phyloP scores from a whole-genome alignment of 2,113 vertebrate genomes.

The Psettodes erumei region DNA sequence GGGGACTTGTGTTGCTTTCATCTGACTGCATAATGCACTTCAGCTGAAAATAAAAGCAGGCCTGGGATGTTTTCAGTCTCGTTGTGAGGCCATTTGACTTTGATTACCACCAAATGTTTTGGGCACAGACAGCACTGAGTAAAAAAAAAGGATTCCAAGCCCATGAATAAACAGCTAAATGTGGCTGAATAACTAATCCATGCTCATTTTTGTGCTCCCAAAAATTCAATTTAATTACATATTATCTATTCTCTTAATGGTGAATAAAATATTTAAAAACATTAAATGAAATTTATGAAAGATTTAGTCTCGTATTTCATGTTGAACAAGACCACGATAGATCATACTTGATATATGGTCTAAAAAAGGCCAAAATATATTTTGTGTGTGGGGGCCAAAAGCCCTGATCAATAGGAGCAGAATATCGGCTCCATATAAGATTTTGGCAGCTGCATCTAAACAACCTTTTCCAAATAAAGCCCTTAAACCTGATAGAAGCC shows the following conservation, averaged over 20 bases:
- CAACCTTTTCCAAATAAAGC: slow-evolving; percentile 10
- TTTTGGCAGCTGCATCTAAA: slow-evolving; percentile 4
- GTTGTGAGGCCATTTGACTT: slow-evolving; percentile 37
- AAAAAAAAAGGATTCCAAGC: slow-evolving; percentile 18
- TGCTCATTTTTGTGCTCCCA: neutral
- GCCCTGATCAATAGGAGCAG: neutral
- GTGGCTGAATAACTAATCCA: neutral
- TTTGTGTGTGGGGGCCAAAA: neutral
- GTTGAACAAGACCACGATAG: too few relatives aligned
- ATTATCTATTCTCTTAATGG: neutral
- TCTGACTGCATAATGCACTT: slow-evolving; percentile 23
- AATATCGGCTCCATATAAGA: neutral
- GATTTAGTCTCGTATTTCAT: neutral
- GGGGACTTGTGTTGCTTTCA: neutral
- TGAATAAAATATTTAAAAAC: neutral
- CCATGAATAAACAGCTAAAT: slow-evolving; percentile 24
- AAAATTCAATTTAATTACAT: neutral
- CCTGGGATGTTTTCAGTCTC: slow-evolving; percentile 21
- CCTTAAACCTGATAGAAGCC: slow-evolving; percentile 18
- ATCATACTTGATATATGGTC: too few relatives aligned
- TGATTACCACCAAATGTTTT: slow-evolving; percentile 50
- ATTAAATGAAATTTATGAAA: neutral
- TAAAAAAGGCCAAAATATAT: neutral
- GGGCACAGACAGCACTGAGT: slow-evolving; percentile 3
- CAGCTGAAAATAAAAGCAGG: slow-evolving; percentile 20